These are phyloP conservation scores for Brachionus sp. DNA, from an alignment of 1,140 invertebrate genomes.

Conservation along the genomic window DNA sequence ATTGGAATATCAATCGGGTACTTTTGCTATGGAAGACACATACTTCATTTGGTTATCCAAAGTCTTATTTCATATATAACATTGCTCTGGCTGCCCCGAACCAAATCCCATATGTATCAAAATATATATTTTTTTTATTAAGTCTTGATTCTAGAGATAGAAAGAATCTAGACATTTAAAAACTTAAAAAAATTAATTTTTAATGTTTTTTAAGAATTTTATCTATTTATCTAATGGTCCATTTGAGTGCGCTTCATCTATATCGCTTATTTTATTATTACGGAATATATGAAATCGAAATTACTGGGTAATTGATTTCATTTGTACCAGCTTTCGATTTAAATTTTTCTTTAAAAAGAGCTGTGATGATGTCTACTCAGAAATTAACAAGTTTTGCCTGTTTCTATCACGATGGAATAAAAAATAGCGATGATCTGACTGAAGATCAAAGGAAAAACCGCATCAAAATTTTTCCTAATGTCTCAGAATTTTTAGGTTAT, in stretches of 20 bases:
- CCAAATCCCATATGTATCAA: neutral
- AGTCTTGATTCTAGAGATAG: neutral
- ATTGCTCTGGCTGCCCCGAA: neutral
- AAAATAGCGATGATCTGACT: neutral
- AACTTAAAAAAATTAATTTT: neutral
- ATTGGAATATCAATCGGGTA: neutral
- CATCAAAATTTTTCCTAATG: neutral
- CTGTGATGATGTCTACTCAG: conserved; percentile 92
- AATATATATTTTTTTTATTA: neutral
- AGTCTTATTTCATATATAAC: neutral
- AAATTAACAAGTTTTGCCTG: conserved; percentile 88
- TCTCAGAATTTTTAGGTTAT: neutral
- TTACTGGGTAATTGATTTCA: conserved; percentile 69
- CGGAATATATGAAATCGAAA: conserved; percentile 78
- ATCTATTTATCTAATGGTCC: neutral
- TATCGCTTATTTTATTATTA: conserved; percentile 81
- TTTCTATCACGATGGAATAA: conserved; percentile 77
- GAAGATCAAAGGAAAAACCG: conserved; percentile 12
- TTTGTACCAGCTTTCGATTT: conserved; percentile 38
- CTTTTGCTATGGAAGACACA: conserved; percentile 29
- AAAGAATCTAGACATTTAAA: neutral
- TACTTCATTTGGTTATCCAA: conserved; percentile 15
- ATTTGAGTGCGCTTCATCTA: conserved; percentile 68
- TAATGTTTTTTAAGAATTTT: neutral
- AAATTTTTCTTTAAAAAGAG: conserved; percentile 64